Percentiles rank a stretch among this genome's conserved stretches.
These are phyloP conservation scores for Turdus rufiventris DNA, from an alignment of 2,113 vertebrate genomes.

Conservation along the genomic window DNA sequence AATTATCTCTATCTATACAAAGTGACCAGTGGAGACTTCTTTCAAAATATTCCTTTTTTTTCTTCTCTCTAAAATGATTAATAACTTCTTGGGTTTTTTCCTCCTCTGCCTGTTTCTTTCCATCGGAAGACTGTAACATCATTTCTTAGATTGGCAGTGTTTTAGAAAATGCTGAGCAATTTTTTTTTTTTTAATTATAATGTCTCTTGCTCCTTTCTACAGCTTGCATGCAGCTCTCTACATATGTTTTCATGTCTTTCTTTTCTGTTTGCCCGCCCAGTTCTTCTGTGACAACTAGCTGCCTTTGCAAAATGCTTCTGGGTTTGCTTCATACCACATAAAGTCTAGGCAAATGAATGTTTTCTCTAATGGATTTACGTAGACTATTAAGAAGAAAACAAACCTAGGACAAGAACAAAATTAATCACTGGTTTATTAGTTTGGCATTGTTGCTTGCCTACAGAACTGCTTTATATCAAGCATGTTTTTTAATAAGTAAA, in stretches of 20 bases:
- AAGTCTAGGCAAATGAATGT: conserved; percentile 20
- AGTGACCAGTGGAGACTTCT: not conserved
- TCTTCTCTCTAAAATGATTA: not conserved
- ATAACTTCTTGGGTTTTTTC: not conserved
- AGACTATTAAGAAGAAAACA: conserved; percentile 52
- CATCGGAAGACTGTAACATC: not conserved
- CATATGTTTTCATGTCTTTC: conserved; percentile 7
- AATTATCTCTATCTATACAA: not conserved
- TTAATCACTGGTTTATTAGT: conserved; percentile 53
- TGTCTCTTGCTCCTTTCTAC: not conserved
- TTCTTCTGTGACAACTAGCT: conserved; percentile 27
- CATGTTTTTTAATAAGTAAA: conserved; percentile 34
- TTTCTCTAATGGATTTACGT: not conserved
- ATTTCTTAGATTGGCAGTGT: not conserved
- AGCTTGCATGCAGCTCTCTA: not conserved
- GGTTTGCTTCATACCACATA: conserved; percentile 25
- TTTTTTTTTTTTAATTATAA: not conserved
- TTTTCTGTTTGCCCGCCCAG: not conserved
- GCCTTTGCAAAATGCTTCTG: conserved; percentile 44
- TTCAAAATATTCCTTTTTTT: not conserved
- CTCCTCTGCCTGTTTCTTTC: not conserved
- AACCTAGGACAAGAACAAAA: conserved; percentile 40
- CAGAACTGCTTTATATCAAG: conserved; percentile 1
- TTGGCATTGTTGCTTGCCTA: conserved; percentile 8
- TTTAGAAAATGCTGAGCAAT: conserved; percentile 28